Conservation (phyloP, 2,797 vertebrate species). For the Chelmon rostratus region DNA sequence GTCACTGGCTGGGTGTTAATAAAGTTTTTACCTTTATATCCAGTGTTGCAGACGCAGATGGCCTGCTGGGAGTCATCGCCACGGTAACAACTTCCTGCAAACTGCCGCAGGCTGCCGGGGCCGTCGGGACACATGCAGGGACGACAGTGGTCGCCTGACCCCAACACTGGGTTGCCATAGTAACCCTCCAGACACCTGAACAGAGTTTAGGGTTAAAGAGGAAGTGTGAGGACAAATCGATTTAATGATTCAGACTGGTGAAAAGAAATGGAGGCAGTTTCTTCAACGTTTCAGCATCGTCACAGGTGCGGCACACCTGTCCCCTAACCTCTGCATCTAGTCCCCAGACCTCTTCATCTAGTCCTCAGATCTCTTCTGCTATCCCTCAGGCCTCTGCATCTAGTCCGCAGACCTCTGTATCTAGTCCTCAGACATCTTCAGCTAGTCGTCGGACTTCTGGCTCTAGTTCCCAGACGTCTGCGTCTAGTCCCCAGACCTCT, state of each 20-base stretch:
- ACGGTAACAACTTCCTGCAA: constrained; percentile 92
- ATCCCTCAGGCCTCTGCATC: no score
- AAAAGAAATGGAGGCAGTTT: background rate
- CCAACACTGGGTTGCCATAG: constrained; percentile 93
- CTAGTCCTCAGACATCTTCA: no score
- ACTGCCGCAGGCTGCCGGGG: constrained; percentile 91
- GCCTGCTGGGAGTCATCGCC: constrained; percentile 87
- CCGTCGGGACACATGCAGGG: constrained; percentile 96
- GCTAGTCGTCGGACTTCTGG: no score
- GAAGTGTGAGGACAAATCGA: background rate
- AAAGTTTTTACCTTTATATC: constrained; percentile 89
- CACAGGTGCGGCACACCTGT: no score
- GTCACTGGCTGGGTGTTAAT: background rate
- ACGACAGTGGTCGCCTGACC: constrained; percentile 95
- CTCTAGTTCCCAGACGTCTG: no score
- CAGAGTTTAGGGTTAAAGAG: background rate
- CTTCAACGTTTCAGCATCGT: no score
- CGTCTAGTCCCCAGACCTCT: no score
- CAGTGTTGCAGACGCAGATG: constrained; percentile 89
- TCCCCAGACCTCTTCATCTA: background rate
- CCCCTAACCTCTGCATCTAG: background rate
- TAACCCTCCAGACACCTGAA: constrained; percentile 92
- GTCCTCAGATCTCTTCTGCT: no score
- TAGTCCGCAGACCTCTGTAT: no score
- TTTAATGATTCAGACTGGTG: background rate